Evolutionary conservation across 1,140 invertebrate genomes (phyloP), one percentile per base, ranked within the genome.

Genomic region (Meloidogyne exigua): DNA sequence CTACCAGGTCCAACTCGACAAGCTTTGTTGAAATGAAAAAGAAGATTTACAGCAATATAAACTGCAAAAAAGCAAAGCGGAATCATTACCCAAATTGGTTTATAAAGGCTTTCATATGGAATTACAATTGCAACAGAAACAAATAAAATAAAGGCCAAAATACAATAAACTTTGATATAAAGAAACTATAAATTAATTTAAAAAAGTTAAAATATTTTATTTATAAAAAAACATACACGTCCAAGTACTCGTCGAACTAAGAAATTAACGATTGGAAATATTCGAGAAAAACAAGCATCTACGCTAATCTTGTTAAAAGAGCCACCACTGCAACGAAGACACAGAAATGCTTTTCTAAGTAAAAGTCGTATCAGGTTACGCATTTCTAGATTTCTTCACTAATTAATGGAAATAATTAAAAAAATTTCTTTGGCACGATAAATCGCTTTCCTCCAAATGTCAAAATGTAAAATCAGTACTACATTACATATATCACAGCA

Each of bases 1-100:
- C 42, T 66, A 25, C 87, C 81, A 18, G 84, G 84, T 18, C 74
- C 75, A 25, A 80, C 77, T 23, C 67, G 67, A 62, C 80, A 73
- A 12, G 84, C 84, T 70, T 87, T 85, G 70, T 80, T 67, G 72
- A 87, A 85, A 70, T 85, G 78, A 67, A 79, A 85, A 63, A 86
- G 57, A 7, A 85, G 76, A 66, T 73, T 73, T 28, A 49, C 23
- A 65, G 21, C 39, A n/a, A 73, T 62, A 21, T 73, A 73, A 57
- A 73, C 72, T 39, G 72, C 72, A 36, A 82, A 57, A 36, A 81
- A 26, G 7, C 36, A 44, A 10, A 87, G 76, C 7, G 26, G 49
- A 69, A 39, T 79, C 12, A 76, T 68, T 26, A 44, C 26, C 73
- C 32, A 86, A 57, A 72, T 73, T 64, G 76, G 81, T 69, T 79